Evolutionary conservation across 2,888 invertebrate species (phyloP), one percentile per base, ranked within the genome.

Genomic region (Pyrocoelia pectoralis): DNA sequence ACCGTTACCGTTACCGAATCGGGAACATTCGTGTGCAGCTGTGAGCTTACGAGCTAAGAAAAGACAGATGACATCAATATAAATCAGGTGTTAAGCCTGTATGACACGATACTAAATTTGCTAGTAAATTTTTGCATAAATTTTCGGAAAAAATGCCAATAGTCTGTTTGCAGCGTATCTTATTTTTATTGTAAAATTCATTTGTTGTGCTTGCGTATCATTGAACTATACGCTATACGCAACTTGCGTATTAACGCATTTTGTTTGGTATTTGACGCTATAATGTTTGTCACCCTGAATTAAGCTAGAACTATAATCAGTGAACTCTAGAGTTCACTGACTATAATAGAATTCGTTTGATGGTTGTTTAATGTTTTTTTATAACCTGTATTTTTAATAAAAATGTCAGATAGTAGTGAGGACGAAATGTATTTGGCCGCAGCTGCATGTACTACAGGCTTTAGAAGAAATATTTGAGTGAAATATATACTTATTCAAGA

Each of bases 81-180:
- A n/a, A n/a, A n/a, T n/a, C n/a, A n/a, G n/a, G n/a, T n/a, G n/a
- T n/a, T n/a, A 38, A 38, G 38, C 10, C 38, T 38, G 38, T 38
- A n/a, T 38, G 38, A 38, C 38, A 38, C 12, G 12, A 38, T 38
- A 38, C 38, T 38, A 38, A 38, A 38, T 38, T 38, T 38, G 3
- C n/a, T 38, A 3, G 12, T 38, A 38, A 38, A 38, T 38, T 5
- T 24, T 24, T 24, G 24, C 24, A 38, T 38, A 38, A 38, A 38
- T 38, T 24, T 24, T 24, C 24, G 24, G 24, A 24, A 24, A 24
- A 24, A 24, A 24, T 24, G 24, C 24, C 24, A 38, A 5, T 38
- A 38, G 38, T 38, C 38, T 38, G 38, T 38, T 38, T 38, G 38
- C 38, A 38, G n/a, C 38, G 38, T 38, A 38, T 38, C 38, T 38